phyloP scores from a whole-genome alignment of 2,797 vertebrate genomes.

The Chrosomus eos region DNA sequence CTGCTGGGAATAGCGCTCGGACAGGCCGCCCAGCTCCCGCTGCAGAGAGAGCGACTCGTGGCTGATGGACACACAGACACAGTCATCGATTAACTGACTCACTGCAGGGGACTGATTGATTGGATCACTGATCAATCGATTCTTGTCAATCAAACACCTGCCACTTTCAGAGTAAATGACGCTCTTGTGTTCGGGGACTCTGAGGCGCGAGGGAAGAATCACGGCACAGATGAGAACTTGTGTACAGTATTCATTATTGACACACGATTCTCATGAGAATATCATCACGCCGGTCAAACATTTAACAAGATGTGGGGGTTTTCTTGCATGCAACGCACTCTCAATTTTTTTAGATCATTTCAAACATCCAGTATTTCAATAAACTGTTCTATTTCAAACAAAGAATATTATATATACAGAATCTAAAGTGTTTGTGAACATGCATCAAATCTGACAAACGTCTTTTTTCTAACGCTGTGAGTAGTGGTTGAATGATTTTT shows the following conservation, averaged over 20 bases:
- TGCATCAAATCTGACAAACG: too few species aligned
- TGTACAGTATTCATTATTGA: neutral
- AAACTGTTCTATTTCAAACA: too few species aligned
- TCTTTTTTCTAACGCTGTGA: too few species aligned
- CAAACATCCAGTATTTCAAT: neutral
- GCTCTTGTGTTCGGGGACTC: neutral
- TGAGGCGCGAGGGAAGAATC: neutral
- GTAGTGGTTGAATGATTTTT: too few species aligned
- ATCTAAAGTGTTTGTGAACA: too few species aligned
- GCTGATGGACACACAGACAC: conserved; percentile 43
- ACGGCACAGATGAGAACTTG: neutral
- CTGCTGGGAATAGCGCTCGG: conserved; percentile 88
- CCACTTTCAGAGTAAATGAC: neutral
- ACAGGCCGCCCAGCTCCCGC: conserved; percentile 87
- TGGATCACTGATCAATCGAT: conserved; percentile 33
- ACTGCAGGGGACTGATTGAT: conserved; percentile 39
- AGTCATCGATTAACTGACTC: conserved; percentile 32
- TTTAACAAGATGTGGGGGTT: neutral
- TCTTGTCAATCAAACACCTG: neutral
- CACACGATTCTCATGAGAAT: neutral
- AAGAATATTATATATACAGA: too few species aligned
- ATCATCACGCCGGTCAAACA: neutral
- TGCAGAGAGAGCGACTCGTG: conserved; percentile 80
- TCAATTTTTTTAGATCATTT: neutral
- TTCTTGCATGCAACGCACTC: neutral